These are phyloP conservation scores for Drosophila glabriapex DNA, from an alignment of 2,888 invertebrate genomes.

Conservation along the genomic window DNA sequence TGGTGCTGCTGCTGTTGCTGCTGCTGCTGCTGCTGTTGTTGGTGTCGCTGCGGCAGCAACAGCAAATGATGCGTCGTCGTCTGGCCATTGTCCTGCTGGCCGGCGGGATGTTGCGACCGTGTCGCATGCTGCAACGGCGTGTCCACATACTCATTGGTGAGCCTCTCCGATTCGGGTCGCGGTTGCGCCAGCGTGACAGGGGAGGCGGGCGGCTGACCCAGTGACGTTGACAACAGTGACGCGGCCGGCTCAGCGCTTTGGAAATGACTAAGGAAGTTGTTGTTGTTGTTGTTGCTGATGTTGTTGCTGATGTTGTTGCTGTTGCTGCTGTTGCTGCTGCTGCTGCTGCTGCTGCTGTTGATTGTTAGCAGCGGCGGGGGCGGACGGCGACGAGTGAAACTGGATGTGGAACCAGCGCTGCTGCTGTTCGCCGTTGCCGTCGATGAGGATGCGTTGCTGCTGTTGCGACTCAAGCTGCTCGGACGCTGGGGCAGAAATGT, in stretches of 20 bases:
- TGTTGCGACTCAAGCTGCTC: constrained; percentile 82
- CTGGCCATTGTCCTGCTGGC: constrained; percentile 86
- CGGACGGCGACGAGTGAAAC: constrained; percentile 84
- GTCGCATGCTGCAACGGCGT: constrained; percentile 88
- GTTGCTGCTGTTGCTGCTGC: constrained; percentile 41
- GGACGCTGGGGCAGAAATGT: constrained; percentile 82
- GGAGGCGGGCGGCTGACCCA: constrained; percentile 82
- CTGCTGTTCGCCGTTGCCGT: constrained; percentile 78
- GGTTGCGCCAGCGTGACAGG: constrained; percentile 88
- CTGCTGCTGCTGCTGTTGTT: constrained; percentile 87
- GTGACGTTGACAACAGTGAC: constrained; percentile 61
- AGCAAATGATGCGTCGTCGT: constrained; percentile 86
- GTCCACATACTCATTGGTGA: constrained; percentile 97
- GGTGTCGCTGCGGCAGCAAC: constrained; percentile 87
- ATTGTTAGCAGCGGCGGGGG: constrained; percentile 68
- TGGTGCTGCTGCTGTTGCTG: constrained; percentile 83
- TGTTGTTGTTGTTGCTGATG: constrained; percentile 41
- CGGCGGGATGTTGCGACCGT: constrained; percentile 85
- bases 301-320: constrained; percentile 43
- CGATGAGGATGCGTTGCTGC: constrained; percentile 82
- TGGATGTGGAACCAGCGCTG: constrained; percentile 78
- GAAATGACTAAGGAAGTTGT: constrained; percentile 84
- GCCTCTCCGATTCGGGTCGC: constrained; percentile 93
- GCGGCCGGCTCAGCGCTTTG: constrained; percentile 83
- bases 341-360: constrained; percentile 50